Evolutionary conservation across 2,113 vertebrate species (phyloP).

Genomic region (Petroica traversi): DNA sequence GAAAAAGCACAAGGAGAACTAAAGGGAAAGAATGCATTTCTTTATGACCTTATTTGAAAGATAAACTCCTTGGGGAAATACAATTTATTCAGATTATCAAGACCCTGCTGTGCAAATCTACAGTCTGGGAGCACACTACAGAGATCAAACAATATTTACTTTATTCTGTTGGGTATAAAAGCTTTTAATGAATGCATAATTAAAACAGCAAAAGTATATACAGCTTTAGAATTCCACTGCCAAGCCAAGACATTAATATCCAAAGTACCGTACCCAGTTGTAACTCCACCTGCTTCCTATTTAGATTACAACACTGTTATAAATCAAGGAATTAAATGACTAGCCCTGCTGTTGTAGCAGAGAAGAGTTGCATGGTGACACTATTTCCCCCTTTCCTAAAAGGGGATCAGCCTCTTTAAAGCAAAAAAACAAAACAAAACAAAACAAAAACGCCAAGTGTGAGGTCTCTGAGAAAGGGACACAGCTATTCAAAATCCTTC

Average conservation of each 20-base stretch:
- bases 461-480: background rate
- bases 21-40: constrained; percentile 77
- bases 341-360: background rate
- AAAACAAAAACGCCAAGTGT: background rate
- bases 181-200: constrained; percentile 89
- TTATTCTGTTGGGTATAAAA: constrained; percentile 86
- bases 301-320: constrained; percentile 73
- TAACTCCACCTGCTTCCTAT: constrained; percentile 79
- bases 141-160: constrained; percentile 91
- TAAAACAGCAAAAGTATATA: constrained; percentile 82
- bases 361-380: background rate
- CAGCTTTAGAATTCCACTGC: constrained; percentile 78
- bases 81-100: constrained; percentile 89
- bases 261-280: constrained; percentile 69
- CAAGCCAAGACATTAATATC: constrained; percentile 82
- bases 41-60: constrained; percentile 86
- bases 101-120: constrained; percentile 87
- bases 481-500: background rate
- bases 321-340: constrained; percentile 70
- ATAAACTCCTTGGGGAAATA: constrained; percentile 86
- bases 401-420: background rate
- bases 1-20: constrained; percentile 75
- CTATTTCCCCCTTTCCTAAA: background rate
- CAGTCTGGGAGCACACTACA: constrained; percentile 84
- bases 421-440: background rate